Base-by-base conservation (phyloP, 2,113 vertebrate species). In the Nothobranchius kuhntae region DNA sequence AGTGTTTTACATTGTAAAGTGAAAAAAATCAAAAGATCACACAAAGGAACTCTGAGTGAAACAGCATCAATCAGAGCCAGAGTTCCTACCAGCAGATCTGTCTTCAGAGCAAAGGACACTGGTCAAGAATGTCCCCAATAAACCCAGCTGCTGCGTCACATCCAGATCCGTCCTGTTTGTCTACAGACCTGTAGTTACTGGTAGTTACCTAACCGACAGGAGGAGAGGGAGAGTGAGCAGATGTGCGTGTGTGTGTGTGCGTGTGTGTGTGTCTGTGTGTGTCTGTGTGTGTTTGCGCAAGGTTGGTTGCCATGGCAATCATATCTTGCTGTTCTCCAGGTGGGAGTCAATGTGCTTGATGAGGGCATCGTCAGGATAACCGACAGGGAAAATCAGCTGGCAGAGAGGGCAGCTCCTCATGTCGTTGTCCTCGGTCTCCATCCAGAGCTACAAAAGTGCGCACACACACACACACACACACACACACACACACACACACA, bases 321-420 rank as follows among this genome's bases (percentile, higher is more conserved):
- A 98, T 91, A 99, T 98, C 92, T 98, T 98, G 95, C 97, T 98
- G 94, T 98, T 98, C 91, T 98, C 97, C 92, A 98, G 93, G 91
- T 98, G 96, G 48, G 97, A 96, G 91, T 98, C 97, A 80, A 99
- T 99, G 93, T 99, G 97, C 91, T 99, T 99, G 91, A 99, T 95
- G 90, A 99, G 95, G 66, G 95, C 96, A 54, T 98, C 97, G 35
- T 99, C 97, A 0, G 97, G 97, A 90, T 99, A 99, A 42, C 95
- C 96, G 4, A 97, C 89, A 7, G 97, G 97, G 89, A 99, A 99
- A 63, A 96, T 95, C 83, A 98, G 92, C 89, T 99, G 97, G 89
- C 96, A 99, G 78, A 99, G 95, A 9, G 97, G 96, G 88, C 96
- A 98, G 88, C 95, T 98, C 80, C 96, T 91, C 91, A 96, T 95